These are phyloP conservation scores for Triplophysa rosa DNA, from an alignment of 2,113 vertebrate genomes.

Conservation along the genomic window DNA sequence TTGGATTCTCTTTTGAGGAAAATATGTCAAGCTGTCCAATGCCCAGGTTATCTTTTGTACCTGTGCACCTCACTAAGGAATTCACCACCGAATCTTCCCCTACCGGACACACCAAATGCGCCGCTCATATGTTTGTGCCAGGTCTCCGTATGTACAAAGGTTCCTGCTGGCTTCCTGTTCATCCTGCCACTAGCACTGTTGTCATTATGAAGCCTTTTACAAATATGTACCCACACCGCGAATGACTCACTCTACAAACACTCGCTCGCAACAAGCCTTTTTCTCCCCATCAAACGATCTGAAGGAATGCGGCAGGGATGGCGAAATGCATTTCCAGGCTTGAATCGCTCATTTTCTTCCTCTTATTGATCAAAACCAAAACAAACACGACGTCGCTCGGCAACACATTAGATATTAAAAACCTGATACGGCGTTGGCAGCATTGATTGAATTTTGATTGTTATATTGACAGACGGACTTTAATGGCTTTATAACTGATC, in stretches of 20 bases:
- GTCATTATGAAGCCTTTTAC: slow-evolving; percentile 54
- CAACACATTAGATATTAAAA: slow-evolving; percentile 50
- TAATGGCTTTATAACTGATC: slow-evolving; percentile 32
- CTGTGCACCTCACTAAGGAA: neutral
- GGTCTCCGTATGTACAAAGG: slow-evolving; percentile 23
- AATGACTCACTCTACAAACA: slow-evolving; percentile 68
- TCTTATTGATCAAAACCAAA: slow-evolving; percentile 50
- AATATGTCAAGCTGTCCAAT: neutral
- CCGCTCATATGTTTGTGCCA: neutral
- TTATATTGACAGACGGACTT: slow-evolving; percentile 31
- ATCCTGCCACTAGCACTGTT: slow-evolving; percentile 52
- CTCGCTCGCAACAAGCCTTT: slow-evolving; percentile 2
- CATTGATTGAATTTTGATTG: slow-evolving; percentile 37
- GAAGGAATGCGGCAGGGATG: slow-evolving; percentile 54
- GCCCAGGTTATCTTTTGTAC: neutral
- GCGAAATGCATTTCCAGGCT: slow-evolving; percentile 43
- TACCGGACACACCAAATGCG: neutral
- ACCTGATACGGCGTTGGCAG: neutral
- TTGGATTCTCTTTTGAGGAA: too few species aligned
- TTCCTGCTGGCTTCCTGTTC: slow-evolving; percentile 65
- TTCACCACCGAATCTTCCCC: neutral
- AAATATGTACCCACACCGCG: slow-evolving; percentile 60
- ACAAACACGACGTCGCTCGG: slow-evolving; percentile 44
- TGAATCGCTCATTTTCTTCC: slow-evolving; percentile 19
- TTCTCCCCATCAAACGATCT: slow-evolving; percentile 46